Base-by-base conservation (phyloP, 2,113 vertebrate species). In the Chunga burmeisteri region DNA sequence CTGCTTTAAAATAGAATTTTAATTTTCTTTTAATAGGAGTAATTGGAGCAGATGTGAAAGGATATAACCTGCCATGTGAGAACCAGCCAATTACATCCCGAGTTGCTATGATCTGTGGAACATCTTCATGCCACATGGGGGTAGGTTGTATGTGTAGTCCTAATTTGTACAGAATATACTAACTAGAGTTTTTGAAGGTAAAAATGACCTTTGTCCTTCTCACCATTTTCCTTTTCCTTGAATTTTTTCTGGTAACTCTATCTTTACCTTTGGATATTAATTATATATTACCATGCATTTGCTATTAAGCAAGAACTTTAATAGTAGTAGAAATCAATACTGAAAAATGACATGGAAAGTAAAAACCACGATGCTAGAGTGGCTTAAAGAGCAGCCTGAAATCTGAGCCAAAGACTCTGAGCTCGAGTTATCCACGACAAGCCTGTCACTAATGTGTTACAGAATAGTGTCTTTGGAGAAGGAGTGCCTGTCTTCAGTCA, bases 101-200 rank as follows among this genome's bases (percentile, higher is more conserved):
- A 44, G 63, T 99, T 94, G 99, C 99, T 36, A 77, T 99, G 98
- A 99, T 99, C 98, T 99, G 99, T 94, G 99, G 99, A 94, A 99
- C 99, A 23, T 99, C 99, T 40, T 99, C 99, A 5, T 99, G 99
- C 97, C 99, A 99, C 98, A 99, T 99, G 99, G 99, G 98, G 95
- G 99, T 99, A 97, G 98, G 99, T 98, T 88, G 34, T 58, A 3
- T 50, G 26, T 14, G 12, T 75, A 72, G 62, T 73, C 50, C 46
- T 91, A 5, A 70, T 88, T 73, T 46, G 62, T 91, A 32, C 38
- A 62, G 58, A 73, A 59, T 81, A 73, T 44, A 46, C 20, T 53
- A 72, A 92, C 32, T 80, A 47, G 52, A 7, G 9, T 59, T 78
- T 93, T 38, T 55, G 44, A 95, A 87, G 59, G 92, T 53, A 93